These are phyloP conservation scores for Autographa gamma DNA, from an alignment of 2,888 invertebrate species.

Conservation along the genomic window DNA sequence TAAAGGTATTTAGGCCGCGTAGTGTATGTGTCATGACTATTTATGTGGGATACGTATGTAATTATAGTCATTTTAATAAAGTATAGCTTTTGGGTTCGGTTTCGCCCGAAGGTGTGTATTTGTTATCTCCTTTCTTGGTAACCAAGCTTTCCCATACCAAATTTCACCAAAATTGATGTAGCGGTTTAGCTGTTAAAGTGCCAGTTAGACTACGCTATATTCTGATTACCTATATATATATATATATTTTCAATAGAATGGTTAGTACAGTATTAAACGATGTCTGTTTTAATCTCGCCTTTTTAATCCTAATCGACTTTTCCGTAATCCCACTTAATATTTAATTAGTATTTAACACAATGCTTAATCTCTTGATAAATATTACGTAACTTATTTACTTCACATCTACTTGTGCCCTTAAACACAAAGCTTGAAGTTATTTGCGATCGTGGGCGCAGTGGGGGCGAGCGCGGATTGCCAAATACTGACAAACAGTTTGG, in stretches of 20 bases:
- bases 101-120: too few species aligned
- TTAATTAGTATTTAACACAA: neutral
- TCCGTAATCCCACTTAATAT: neutral
- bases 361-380: conserved; percentile 8
- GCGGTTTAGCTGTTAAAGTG: too few species aligned
- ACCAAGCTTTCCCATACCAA: too few species aligned
- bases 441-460: conserved; percentile 56
- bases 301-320: neutral
- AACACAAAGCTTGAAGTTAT: conserved; percentile 51
- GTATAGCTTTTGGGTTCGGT: too few species aligned
- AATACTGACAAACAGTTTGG: conserved; percentile 66
- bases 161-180: too few species aligned
- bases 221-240: too few species aligned
- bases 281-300: neutral
- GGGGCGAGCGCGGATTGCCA: conserved; percentile 62
- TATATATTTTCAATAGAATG: too few species aligned
- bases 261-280: neutral
- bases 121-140: too few species aligned
- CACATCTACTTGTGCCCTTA: conserved; percentile 54
- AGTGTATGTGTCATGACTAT: neutral
- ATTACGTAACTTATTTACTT: conserved; percentile 47
- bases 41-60: neutral
- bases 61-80: too few species aligned
- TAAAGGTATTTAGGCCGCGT: conserved; percentile 3
- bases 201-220: too few species aligned